These are phyloP conservation scores for Oreochromis grahami DNA, from an alignment of 2,797 vertebrate genomes.

Conservation along the genomic window DNA sequence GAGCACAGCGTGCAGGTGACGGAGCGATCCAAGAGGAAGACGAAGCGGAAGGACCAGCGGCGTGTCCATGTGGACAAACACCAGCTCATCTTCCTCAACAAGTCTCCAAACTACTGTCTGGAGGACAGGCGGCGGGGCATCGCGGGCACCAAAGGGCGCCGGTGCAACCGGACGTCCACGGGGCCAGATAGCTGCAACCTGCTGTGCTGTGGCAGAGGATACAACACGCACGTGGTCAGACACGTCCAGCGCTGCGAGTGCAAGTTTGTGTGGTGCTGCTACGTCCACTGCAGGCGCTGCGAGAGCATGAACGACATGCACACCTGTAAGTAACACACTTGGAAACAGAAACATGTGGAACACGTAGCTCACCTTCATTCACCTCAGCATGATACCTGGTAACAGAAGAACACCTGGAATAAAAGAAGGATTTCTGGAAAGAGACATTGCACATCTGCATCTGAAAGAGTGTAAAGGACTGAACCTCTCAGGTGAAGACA, in stretches of 20 bases:
- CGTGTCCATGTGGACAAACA: constrained; percentile 75
- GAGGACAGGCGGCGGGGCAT: constrained; percentile 84
- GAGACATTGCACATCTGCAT: not conserved
- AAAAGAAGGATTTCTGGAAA: not conserved
- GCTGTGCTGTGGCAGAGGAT: constrained; percentile 94
- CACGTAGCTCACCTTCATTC: not conserved
- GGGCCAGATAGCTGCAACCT: constrained; percentile 89
- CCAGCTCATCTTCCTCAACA: constrained; percentile 87
- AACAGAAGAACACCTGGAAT: not conserved
- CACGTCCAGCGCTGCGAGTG: constrained; percentile 91
- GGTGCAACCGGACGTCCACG: constrained; percentile 86
- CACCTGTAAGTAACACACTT: constrained; percentile 85
- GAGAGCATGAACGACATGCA: constrained; percentile 96
- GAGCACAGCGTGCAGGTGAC: constrained; percentile 89
- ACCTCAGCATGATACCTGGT: not conserved
- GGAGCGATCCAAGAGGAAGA: constrained; percentile 78
- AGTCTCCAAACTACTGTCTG: constrained; percentile 95
- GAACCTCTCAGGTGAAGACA: not conserved
- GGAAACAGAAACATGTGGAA: not conserved
- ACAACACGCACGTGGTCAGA: constrained; percentile 93
- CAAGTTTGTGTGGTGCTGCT: constrained; percentile 98
- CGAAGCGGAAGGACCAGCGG: constrained; percentile 78
- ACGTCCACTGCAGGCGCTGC: constrained; percentile 89
- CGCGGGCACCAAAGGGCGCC: constrained; percentile 87
- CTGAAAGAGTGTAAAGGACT: not conserved